These are phyloP conservation scores for Apis laboriosa DNA, from an alignment of 1,140 invertebrate genomes.

Conservation along the genomic window DNA sequence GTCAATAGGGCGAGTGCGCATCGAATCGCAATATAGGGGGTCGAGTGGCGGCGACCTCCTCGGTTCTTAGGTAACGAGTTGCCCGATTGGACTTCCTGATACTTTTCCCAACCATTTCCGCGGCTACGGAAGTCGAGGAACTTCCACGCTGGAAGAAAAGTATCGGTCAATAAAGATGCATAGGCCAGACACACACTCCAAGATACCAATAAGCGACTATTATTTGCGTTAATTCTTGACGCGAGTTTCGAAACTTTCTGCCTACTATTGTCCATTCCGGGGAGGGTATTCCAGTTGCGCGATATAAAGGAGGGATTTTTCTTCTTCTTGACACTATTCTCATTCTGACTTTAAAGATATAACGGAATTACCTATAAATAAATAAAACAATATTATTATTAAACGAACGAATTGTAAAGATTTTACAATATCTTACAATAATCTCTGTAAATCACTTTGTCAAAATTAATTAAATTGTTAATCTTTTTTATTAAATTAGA, in stretches of 20 bases:
- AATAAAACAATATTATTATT: background rate
- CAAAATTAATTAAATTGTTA: too few relatives aligned
- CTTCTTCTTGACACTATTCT: slow-evolving; percentile 24
- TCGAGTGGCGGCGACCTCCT: slow-evolving; percentile 40
- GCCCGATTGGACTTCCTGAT: slow-evolving; percentile 65
- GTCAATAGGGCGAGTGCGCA: slow-evolving; percentile 48
- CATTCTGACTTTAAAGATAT: background rate
- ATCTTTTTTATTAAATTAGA: too few relatives aligned
- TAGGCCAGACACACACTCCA: slow-evolving; percentile 51
- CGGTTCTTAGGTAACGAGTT: slow-evolving; percentile 62
- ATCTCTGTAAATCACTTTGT: too few relatives aligned
- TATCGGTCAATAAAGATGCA: slow-evolving; percentile 66
- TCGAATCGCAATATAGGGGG: slow-evolving; percentile 57
- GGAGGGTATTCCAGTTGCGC: background rate
- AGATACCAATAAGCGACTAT: slow-evolving; percentile 66
- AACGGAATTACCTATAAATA: too few relatives aligned
- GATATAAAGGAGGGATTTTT: slow-evolving; percentile 4
- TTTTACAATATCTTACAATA: too few relatives aligned
- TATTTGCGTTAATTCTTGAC: slow-evolving; percentile 67
- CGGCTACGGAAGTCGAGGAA: slow-evolving; percentile 57
- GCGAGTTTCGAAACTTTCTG: slow-evolving; percentile 45
- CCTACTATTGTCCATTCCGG: slow-evolving; percentile 21
- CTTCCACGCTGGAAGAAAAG: slow-evolving; percentile 48
- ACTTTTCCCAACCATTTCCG: slow-evolving; percentile 57
- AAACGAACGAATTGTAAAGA: background rate